Evolutionary conservation across 2,888 invertebrate species (phyloP).

Genomic region (Plagodis pulveraria): DNA sequence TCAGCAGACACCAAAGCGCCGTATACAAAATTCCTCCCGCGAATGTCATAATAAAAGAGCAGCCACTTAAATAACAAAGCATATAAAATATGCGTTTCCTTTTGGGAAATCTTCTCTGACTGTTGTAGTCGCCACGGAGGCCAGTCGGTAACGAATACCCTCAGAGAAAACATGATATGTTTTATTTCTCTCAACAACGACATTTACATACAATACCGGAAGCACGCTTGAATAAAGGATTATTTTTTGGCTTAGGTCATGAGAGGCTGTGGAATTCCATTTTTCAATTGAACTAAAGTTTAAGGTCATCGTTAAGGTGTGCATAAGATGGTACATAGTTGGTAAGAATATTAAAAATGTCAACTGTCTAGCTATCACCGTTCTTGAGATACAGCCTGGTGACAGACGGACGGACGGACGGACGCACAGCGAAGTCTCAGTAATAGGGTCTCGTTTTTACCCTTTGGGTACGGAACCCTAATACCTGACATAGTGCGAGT

Average conservation of each 20-base stretch:
- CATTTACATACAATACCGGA: constrained; percentile 23
- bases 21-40: constrained; percentile 18
- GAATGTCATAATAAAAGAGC: constrained; percentile 59
- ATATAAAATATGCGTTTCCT: constrained; percentile 78
- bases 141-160: constrained; percentile 64
- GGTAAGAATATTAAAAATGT: too few relatives aligned
- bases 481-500: too few relatives aligned
- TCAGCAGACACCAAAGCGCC: constrained; percentile 10
- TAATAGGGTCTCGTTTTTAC: too few relatives aligned
- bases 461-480: too few relatives aligned
- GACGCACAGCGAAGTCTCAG: too few relatives aligned
- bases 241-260: background rate
- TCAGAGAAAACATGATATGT: constrained; percentile 35
- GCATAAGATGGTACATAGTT: too few relatives aligned
- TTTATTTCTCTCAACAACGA: constrained; percentile 29
- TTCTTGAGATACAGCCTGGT: too few relatives aligned
- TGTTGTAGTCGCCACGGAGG: constrained; percentile 67
- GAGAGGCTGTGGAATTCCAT: too few relatives aligned
- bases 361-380: too few relatives aligned
- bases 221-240: background rate
- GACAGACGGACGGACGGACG: too few relatives aligned
- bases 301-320: too few relatives aligned
- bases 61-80: constrained; percentile 71
- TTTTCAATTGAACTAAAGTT: too few relatives aligned
- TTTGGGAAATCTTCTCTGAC: constrained; percentile 73